Conservation (phyloP, 2,797 vertebrate genomes). For the Neosalanx taihuensis region DNA sequence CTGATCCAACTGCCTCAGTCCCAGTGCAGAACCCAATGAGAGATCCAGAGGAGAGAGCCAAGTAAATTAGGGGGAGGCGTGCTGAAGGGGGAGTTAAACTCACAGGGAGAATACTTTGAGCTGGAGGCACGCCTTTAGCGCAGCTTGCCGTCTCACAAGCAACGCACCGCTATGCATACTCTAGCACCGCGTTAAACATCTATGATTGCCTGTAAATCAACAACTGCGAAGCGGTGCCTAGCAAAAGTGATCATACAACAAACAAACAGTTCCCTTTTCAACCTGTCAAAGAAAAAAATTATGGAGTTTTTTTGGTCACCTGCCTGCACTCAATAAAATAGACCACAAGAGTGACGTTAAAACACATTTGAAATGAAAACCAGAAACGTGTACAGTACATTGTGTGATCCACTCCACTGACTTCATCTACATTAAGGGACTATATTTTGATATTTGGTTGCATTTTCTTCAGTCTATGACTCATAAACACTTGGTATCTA, state of each 20-base stretch:
- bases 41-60: conserved; percentile 39
- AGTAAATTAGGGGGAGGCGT: conserved; percentile 26
- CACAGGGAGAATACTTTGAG: conserved; percentile 21
- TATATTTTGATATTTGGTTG: too few species aligned
- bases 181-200: conserved; percentile 80
- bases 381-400: too few species aligned
- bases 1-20: conserved; percentile 27
- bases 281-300: too few species aligned
- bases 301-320: too few species aligned
- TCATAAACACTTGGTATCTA: too few species aligned
- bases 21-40: conserved; percentile 23
- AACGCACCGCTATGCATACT: conserved; percentile 30
- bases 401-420: too few species aligned
- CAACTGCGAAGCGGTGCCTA: conserved; percentile 54
- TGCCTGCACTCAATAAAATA: too few species aligned
- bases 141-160: background rate
- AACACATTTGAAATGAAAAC: too few species aligned
- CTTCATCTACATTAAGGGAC: too few species aligned
- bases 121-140: conserved; percentile 29
- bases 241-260: conserved; percentile 19
- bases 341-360: too few species aligned
- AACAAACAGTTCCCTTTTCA: too few species aligned
- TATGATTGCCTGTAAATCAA: conserved; percentile 76
- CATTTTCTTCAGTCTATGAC: too few species aligned
- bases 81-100: conserved; percentile 18